These are phyloP conservation scores for Pachyrhynchus sulphureomaculatus DNA, from an alignment of 1,140 invertebrate species.

Conservation along the genomic window DNA sequence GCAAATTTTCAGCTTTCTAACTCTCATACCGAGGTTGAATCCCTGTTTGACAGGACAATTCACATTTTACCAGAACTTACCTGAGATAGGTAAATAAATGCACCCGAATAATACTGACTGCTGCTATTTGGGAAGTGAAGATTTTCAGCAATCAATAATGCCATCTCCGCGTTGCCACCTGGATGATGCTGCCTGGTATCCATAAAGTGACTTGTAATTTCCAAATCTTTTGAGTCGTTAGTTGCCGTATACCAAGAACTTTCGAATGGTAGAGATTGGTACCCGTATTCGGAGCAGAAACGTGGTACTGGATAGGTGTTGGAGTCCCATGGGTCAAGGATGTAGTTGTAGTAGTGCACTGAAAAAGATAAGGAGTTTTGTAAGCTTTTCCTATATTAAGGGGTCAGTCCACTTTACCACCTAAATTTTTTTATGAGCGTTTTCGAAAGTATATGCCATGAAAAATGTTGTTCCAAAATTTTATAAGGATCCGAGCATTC, in stretches of 20 bases:
- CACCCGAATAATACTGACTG: slow-evolving; percentile 54
- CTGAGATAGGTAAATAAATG: slow-evolving; percentile 75
- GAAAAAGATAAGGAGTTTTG: slow-evolving; percentile 40
- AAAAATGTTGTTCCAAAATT: too few species aligned
- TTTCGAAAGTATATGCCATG: too few species aligned
- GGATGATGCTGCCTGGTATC: slow-evolving; percentile 82
- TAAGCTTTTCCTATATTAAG: too few species aligned
- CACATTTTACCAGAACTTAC: too few species aligned
- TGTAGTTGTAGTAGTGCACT: slow-evolving; percentile 94
- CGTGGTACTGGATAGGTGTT: slow-evolving; percentile 76
- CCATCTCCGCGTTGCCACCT: slow-evolving; percentile 65
- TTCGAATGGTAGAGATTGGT: slow-evolving; percentile 82
- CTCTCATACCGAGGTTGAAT: too few species aligned
- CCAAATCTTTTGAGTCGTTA: slow-evolving; percentile 58
- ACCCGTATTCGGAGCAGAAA: slow-evolving; percentile 95
- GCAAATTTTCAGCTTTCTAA: too few species aligned
- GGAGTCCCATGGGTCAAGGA: slow-evolving; percentile 77
- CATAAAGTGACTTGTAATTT: slow-evolving; percentile 62
- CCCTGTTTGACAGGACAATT: too few species aligned
- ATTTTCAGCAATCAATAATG: slow-evolving; percentile 59
- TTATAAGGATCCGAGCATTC: too few species aligned
- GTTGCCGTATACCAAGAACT: slow-evolving; percentile 62
- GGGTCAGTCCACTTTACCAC: too few species aligned
- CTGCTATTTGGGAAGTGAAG: slow-evolving; percentile 59
- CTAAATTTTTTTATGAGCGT: too few species aligned